Percentiles rank a stretch among this genome's conserved stretches.
These are phyloP conservation scores for Andrena praecox DNA, from an alignment of 2,888 invertebrate genomes.

Conservation along the genomic window DNA sequence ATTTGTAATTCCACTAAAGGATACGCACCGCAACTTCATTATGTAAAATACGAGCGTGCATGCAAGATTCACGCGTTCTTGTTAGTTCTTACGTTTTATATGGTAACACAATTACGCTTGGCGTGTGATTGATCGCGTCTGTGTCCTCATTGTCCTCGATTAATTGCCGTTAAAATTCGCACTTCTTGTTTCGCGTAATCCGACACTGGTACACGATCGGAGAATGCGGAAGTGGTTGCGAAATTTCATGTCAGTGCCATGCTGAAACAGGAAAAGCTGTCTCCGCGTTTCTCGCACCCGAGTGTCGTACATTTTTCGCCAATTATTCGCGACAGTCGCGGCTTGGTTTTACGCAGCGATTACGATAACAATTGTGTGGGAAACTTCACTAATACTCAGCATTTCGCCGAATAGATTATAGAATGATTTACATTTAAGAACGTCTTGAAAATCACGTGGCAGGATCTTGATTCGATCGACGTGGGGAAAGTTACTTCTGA, in stretches of 20 bases:
- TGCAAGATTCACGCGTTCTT: constrained; percentile 7
- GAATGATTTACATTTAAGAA: background rate
- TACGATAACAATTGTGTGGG: too few relatives aligned
- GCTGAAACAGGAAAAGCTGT: constrained; percentile 64
- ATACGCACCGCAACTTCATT: background rate
- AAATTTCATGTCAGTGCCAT: constrained; percentile 65
- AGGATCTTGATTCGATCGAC: background rate
- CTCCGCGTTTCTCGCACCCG: constrained; percentile 43
- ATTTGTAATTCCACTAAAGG: background rate
- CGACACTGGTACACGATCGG: constrained; percentile 53
- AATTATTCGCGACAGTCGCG: background rate
- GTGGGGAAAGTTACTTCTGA: background rate
- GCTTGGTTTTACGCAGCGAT: background rate
- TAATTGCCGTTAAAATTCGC: constrained; percentile 41
- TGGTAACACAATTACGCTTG: background rate
- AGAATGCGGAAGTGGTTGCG: constrained; percentile 72
- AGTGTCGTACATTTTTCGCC: background rate
- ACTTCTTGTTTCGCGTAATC: constrained; percentile 39
- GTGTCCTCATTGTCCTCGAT: constrained; percentile 21
- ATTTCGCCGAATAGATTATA: background rate
- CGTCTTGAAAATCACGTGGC: background rate
- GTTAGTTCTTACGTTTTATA: constrained; percentile 8
- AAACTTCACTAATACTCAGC: background rate
- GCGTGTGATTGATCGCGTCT: constrained; percentile 9
- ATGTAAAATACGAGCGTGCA: background rate